phyloP scores from a whole-genome alignment of 1,140 invertebrate genomes.

The Hyphantria cunea region DNA sequence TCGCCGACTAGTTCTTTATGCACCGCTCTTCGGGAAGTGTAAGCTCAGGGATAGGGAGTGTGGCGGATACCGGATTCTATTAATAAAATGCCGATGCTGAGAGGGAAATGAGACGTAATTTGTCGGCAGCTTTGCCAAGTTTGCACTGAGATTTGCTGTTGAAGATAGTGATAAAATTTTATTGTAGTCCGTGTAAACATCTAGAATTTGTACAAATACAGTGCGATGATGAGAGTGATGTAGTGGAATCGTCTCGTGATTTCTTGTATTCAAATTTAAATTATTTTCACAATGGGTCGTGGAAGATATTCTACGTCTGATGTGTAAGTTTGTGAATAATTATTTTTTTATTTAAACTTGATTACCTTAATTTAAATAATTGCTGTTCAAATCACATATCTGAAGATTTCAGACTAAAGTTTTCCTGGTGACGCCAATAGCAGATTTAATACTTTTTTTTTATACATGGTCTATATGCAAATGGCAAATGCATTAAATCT shows the following conservation, averaged over 20 bases:
- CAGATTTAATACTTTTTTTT: too few species aligned
- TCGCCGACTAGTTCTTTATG: conserved; percentile 26
- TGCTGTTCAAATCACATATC: too few species aligned
- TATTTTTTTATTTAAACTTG: neutral
- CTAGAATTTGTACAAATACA: conserved; percentile 50
- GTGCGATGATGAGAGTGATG: conserved; percentile 49
- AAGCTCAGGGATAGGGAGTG: conserved; percentile 38
- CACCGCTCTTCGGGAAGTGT: conserved; percentile 26
- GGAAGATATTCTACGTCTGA: conserved; percentile 73
- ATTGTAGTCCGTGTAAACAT: conserved; percentile 48
- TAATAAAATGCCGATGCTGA: conserved; percentile 56
- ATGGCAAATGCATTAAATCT: too few species aligned
- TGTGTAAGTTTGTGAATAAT: conserved; percentile 53
- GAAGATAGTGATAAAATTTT: conserved; percentile 53
- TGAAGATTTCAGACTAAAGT: too few species aligned
- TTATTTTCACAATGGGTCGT: conserved; percentile 61
- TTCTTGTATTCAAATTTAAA: conserved; percentile 25
- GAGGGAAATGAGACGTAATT: conserved; percentile 62
- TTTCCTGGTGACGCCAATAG: too few species aligned
- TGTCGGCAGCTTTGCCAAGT: conserved; percentile 60
- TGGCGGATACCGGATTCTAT: conserved; percentile 56
- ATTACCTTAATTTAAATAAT: too few species aligned
- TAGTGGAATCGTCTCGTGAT: conserved; percentile 31
- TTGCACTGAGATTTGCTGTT: conserved; percentile 58
- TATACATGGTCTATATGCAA: too few species aligned